Evolutionary conservation across 2,113 vertebrate species (phyloP).

Genomic region (Glareola pratincola): DNA sequence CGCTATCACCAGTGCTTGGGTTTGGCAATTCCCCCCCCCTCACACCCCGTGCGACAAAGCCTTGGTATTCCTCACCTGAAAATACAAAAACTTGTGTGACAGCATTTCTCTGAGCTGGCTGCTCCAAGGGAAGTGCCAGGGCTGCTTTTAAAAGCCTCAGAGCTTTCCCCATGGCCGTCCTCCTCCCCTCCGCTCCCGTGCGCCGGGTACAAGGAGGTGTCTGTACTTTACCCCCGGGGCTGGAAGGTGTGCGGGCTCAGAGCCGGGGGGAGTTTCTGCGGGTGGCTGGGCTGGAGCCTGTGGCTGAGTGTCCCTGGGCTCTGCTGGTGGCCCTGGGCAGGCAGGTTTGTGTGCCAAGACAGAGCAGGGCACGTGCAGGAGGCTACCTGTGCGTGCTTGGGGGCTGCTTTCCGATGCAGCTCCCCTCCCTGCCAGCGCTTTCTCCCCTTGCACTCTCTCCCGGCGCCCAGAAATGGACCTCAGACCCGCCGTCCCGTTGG

Average conservation of each 20-base stretch:
- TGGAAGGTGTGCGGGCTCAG: not conserved
- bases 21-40: not conserved
- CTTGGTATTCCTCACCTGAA: not conserved
- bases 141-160: not conserved
- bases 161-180: not conserved
- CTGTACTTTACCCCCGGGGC: not conserved
- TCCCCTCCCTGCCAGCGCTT: not conserved
- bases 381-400: accelerated
- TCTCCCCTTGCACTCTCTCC: not conserved
- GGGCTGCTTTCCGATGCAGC: not conserved
- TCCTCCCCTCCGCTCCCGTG: accelerated
- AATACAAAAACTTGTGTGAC: accelerated
- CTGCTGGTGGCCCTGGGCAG: not conserved
- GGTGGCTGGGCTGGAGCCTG: not conserved
- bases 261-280: not conserved
- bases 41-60: not conserved
- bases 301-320: not conserved
- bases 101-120: not conserved
- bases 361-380: accelerated
- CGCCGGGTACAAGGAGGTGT: not conserved
- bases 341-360: accelerated
- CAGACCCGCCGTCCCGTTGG: accelerated
- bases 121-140: not conserved
- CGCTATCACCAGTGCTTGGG: accelerated
- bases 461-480: not conserved